Evolutionary conservation across 2,797 vertebrate species (phyloP), one percentile per base, ranked within the genome.

Genomic region (Gobio occitaniae): DNA sequence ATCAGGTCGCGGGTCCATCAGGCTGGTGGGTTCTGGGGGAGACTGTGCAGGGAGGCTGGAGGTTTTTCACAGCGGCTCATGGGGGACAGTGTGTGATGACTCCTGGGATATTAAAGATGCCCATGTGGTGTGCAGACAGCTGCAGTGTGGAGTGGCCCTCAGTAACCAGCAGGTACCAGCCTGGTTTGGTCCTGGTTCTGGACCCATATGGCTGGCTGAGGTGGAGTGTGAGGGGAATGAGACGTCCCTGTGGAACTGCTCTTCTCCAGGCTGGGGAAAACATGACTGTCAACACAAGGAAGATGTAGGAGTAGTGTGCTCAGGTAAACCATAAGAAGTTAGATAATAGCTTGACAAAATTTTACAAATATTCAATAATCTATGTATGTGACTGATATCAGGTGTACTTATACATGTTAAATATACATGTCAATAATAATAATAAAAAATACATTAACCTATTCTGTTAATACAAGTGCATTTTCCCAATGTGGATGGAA

Each of bases 71-170:
- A 41, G 41, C 7, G 41, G 41, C 6, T 41, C 41, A 41, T 41
- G 41, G 41, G 41, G 41, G 41, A 41, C 41, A 41, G 41, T 41
- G 41, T 41, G 41, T 41, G 41, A 41, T 41, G 41, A 41, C 78
- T 77, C 61, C 79, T 87, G 87, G 87, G 87, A 77, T 83, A 74
- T 81, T 77, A 44, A 70, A 70, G 87, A 86, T 41, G 87, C 84
- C 9, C 38, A 84, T n/a, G 84, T 88, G 80, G 84, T 86, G 48
- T 88, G 87, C 78, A 88, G 82, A 63, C 84, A 88, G 78, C 78
- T 87, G 63, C 78, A 84, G 78, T 87, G 86, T 85, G 86, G 86
- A 80, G 61, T 17, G 38, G 87, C 87, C 61, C 84, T 88, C 76
- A 80, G 76, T 50, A 71, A 25, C 36, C 70, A 72, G 70, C 47